These are phyloP conservation scores for Pandemis heparana DNA, from an alignment of 2,888 invertebrate genomes.

Conservation along the genomic window DNA sequence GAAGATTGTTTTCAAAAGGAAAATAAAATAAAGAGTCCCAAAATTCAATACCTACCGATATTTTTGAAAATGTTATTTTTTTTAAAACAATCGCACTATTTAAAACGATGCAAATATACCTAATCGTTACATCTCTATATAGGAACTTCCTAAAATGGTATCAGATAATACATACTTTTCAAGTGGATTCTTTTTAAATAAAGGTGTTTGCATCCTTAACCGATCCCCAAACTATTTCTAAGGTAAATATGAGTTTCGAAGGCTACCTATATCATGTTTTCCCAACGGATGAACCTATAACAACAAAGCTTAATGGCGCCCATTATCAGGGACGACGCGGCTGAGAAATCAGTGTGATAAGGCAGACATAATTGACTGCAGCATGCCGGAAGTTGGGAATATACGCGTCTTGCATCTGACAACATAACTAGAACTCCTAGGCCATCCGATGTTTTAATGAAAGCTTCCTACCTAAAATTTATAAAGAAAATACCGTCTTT, in stretches of 20 bases:
- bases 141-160: not conserved
- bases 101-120: too few species aligned
- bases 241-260: not conserved
- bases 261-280: constrained; percentile 1
- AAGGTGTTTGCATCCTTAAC: not conserved
- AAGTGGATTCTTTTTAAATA: not conserved
- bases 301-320: constrained; percentile 1
- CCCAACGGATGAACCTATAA: constrained; percentile 4
- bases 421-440: not conserved
- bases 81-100: too few species aligned
- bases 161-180: not conserved
- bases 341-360: constrained; percentile 10
- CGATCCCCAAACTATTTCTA: not conserved
- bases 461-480: not conserved
- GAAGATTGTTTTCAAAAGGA: too few species aligned
- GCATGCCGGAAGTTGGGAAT: not conserved
- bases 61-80: too few species aligned
- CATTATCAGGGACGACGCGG: not conserved
- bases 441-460: not conserved
- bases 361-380: constrained; percentile 7
- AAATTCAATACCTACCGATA: too few species aligned
- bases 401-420: constrained; percentile 10
- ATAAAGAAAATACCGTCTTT: not conserved
- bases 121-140: not conserved
- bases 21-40: too few species aligned